Percentiles rank a stretch among this genome's conserved stretches.
Evolutionary conservation across 2,113 vertebrate genomes (phyloP).

Genomic region (Ammospiza caudacuta): DNA sequence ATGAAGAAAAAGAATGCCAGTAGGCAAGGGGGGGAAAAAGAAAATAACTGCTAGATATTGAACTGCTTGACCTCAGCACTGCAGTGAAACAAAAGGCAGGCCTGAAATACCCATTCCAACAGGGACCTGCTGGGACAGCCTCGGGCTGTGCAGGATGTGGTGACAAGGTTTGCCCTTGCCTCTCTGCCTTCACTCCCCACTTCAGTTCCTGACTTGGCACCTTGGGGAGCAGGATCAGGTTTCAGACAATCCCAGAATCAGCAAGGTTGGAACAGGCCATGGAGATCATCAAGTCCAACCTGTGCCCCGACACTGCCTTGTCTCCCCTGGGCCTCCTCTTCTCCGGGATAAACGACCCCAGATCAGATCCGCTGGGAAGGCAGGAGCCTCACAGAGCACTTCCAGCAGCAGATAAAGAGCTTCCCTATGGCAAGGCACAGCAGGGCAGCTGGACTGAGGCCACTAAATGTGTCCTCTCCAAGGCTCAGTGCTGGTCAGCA

Average conservation of each 20-base stretch:
- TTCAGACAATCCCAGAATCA: no score
- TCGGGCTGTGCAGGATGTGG: accelerated
- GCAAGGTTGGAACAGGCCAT: no score
- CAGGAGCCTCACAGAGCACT: background rate
- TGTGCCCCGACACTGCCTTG: no score
- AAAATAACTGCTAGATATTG: background rate
- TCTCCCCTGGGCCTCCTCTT: no score
- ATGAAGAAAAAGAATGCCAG: background rate
- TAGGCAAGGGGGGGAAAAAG: accelerated
- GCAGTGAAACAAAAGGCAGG: background rate
- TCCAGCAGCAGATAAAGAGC: background rate
- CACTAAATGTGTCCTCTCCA: background rate
- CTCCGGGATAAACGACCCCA: no score
- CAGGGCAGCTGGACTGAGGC: background rate
- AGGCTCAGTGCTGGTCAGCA: background rate
- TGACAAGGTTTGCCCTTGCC: background rate
- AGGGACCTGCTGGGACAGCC: background rate
- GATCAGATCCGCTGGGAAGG: background rate
- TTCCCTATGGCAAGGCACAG: background rate
- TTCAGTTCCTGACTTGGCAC: no score
- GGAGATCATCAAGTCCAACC: no score
- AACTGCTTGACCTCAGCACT: background rate
- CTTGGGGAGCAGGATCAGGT: no score
- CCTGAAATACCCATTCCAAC: accelerated
- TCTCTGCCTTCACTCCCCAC: no score